Conservation (phyloP, 2,113 vertebrate species). For the Phyllostomus discolor region DNA sequence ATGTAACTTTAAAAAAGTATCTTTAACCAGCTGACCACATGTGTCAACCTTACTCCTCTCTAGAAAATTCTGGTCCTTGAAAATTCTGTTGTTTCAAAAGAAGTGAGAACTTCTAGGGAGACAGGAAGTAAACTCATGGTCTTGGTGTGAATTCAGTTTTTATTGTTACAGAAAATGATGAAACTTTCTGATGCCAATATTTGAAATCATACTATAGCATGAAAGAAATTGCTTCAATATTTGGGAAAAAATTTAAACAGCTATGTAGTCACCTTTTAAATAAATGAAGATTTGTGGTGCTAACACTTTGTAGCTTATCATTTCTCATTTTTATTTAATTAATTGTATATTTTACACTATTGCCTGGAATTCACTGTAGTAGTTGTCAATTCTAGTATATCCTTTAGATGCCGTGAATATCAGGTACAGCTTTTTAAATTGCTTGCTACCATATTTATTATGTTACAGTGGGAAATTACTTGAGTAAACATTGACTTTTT, state of each 20-base stretch:
- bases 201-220: not conserved
- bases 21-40: not conserved
- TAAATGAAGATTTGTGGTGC: not conserved
- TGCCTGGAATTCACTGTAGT: not conserved
- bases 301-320: not conserved
- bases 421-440: not conserved
- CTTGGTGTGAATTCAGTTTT: not conserved
- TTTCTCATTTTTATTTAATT: constrained; percentile 6
- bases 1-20: not conserved
- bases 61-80: not conserved
- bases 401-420: not conserved
- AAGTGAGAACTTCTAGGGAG: not conserved
- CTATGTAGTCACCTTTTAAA: not conserved
- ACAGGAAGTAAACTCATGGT: not conserved
- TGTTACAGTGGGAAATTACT: not conserved
- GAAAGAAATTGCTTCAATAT: not conserved
- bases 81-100: constrained; percentile 34
- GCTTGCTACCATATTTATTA: not conserved
- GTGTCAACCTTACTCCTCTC: not conserved
- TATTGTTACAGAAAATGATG: not conserved
- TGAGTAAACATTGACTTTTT: not conserved
- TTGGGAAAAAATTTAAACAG: not conserved
- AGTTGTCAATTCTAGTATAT: not conserved
- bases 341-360: not conserved
- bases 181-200: not conserved